Evolutionary conservation across 2,113 vertebrate genomes (phyloP).

Genomic region (Okapia johnstoni): DNA sequence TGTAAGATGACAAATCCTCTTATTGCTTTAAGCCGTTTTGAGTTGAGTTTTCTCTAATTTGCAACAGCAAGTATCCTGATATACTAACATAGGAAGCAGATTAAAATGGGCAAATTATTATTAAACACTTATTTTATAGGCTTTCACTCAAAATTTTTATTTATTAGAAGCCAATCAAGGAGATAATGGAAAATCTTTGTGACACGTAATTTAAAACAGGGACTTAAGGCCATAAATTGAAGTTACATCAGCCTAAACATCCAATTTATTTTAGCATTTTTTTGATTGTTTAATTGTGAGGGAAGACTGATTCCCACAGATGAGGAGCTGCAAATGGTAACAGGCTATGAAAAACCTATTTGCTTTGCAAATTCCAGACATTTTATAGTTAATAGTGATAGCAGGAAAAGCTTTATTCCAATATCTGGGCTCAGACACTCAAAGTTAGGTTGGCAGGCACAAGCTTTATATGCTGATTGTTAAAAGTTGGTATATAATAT

Average conservation of each 20-base stretch:
- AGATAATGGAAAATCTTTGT: slow-evolving; percentile 2
- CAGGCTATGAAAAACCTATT: background rate
- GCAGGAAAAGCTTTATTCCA: background rate
- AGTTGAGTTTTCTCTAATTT: background rate
- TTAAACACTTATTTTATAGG: background rate
- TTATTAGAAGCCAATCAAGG: background rate
- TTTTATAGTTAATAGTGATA: background rate
- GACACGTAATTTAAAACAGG: background rate
- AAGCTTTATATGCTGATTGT: background rate
- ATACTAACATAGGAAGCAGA: background rate
- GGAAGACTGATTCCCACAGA: background rate
- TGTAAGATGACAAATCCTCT: background rate
- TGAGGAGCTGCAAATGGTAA: background rate
- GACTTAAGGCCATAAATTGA: background rate
- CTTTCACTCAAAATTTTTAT: slow-evolving; percentile 32
- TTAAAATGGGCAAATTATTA: slow-evolving; percentile 5
- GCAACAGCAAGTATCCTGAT: background rate
- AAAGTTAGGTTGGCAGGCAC: background rate
- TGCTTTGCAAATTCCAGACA: slow-evolving; percentile 37
- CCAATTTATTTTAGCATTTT: slow-evolving; percentile 35
- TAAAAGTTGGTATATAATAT: background rate
- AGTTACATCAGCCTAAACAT: background rate
- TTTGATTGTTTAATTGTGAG: slow-evolving; percentile 7
- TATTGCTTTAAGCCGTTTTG: background rate
- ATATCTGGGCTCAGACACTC: background rate